phyloP scores from a whole-genome alignment of 2,888 invertebrate species.

The Drosophila meridionalis region DNA sequence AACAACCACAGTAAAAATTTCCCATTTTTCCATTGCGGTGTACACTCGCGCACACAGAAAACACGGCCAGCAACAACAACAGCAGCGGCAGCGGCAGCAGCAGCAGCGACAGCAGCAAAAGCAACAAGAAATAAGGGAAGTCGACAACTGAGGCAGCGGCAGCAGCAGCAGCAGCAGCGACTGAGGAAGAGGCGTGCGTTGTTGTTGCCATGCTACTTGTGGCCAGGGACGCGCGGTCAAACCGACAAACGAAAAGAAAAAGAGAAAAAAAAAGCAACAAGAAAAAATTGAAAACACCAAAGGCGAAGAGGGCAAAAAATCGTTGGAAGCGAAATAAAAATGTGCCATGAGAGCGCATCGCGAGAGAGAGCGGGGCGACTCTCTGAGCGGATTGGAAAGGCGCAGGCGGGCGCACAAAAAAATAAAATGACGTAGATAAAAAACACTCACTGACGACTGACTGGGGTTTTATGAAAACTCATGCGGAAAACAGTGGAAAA shows the following conservation, averaged over 20 bases:
- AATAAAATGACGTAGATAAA: conserved; percentile 43
- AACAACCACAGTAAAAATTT: conserved; percentile 85
- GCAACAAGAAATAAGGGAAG: conserved; percentile 61
- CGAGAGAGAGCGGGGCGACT: conserved; percentile 45
- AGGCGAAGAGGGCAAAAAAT: conserved; percentile 50
- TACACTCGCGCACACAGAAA: conserved; percentile 67
- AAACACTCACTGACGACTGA: conserved; percentile 10
- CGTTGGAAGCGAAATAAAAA: conserved; percentile 67
- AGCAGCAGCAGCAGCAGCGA: conserved; percentile 17
- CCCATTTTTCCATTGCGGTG: conserved; percentile 85
- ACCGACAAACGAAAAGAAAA: conserved; percentile 52
- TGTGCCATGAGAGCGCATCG: conserved; percentile 48
- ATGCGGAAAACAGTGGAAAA: conserved; percentile 9
- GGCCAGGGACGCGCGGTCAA: conserved; percentile 70
- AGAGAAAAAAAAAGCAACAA: conserved; percentile 23
- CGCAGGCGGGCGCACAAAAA: conserved; percentile 48
- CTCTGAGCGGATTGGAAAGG: conserved; percentile 63
- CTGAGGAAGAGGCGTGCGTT: conserved; percentile 51
- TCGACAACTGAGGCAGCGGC: conserved; percentile 20
- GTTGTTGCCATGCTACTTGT: conserved; percentile 62
- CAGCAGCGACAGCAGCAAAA: conserved; percentile 19
- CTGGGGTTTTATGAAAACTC: conserved; percentile 39
- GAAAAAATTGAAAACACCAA: conserved; percentile 36
- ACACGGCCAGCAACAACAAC: conserved; percentile 41
- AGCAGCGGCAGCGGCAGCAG: conserved; percentile 19